Evolutionary conservation across 2,113 vertebrate species (phyloP), one percentile per base, ranked within the genome.

Genomic region (Amphilophus citrinellus): DNA sequence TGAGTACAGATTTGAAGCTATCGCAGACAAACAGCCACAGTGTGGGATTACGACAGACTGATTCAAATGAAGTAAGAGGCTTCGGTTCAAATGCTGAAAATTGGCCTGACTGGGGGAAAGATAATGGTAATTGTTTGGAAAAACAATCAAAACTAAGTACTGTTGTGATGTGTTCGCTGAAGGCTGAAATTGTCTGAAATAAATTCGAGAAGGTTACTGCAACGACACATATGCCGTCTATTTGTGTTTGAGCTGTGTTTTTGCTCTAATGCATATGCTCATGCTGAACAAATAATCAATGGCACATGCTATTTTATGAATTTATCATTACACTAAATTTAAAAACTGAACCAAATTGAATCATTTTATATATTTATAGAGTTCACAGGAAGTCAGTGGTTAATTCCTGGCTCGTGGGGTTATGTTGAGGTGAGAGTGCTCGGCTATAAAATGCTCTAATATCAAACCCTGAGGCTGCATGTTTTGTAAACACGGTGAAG

Each of bases 401-500:
- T 82, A 24, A 81, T 79, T 20, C 76, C 35, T 68, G 58, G 61
- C 10, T 87, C 44, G 32, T 62, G 18, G 24, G 63, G 75, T 68
- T 39, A 61, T 66, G 44, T 6, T 83, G 27, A 83, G 57, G 35
- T 22, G 50, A 61, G 61, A 44, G 62, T 58, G 71, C 44, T 79
- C 3, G 6, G 32, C 30, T 85, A 32, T 77, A 61, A 83, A 87
- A 84, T 71, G 39, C 22, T 75, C 53, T 66, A 63, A 76, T 86
- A 59, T 47, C 17, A 61, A 88, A 85, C 62, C 83, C 71, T 2
- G 58, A 57, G 59, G 22, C 60, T 57, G 71, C 6, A 32, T 90
- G 76, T 82, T 84, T 88, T 84, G 73, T 89, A 84, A 81, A 90
- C 77, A 84, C 9, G 30, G 61, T 61, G 53, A 91, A 91, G 89